These are phyloP conservation scores for Tetheella fluctuosa DNA, from an alignment of 2,888 invertebrate genomes.

Conservation along the genomic window DNA sequence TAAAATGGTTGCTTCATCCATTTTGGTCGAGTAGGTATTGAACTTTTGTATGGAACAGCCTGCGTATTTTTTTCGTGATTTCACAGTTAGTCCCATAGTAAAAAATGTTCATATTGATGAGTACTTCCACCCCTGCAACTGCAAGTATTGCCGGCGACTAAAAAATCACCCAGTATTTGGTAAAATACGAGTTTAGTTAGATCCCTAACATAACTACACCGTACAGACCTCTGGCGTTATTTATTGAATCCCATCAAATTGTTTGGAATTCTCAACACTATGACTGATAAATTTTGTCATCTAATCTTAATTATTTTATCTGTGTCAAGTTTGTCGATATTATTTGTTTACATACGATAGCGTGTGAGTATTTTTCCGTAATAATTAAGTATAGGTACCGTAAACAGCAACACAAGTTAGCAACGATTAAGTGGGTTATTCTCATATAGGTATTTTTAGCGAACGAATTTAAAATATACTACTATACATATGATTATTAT, in stretches of 20 bases:
- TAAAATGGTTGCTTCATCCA: no score
- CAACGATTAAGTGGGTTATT: neutral
- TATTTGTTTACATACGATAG: slow-evolving; percentile 50
- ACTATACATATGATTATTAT: no score
- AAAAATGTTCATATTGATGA: no score
- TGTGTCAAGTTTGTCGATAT: slow-evolving; percentile 41
- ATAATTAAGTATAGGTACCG: slow-evolving; percentile 21
- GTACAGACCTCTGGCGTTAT: neutral
- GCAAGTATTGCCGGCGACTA: no score
- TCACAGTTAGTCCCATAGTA: no score
- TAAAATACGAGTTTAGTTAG: no score
- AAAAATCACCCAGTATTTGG: no score
- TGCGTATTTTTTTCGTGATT: no score
- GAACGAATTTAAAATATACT: neutral
- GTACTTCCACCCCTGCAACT: no score
- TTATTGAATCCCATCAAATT: neutral
- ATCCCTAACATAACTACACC: no score
- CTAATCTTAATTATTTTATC: slow-evolving; percentile 34
- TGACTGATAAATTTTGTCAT: neutral
- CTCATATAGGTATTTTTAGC: neutral
- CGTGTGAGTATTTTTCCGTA: slow-evolving; percentile 60
- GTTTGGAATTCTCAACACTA: neutral
- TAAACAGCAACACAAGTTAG: slow-evolving; percentile 8
- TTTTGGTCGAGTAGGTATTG: no score
- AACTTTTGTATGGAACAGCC: no score